Evolutionary conservation across 2,113 vertebrate genomes (phyloP).

Genomic region (Corythaeola cristata): DNA sequence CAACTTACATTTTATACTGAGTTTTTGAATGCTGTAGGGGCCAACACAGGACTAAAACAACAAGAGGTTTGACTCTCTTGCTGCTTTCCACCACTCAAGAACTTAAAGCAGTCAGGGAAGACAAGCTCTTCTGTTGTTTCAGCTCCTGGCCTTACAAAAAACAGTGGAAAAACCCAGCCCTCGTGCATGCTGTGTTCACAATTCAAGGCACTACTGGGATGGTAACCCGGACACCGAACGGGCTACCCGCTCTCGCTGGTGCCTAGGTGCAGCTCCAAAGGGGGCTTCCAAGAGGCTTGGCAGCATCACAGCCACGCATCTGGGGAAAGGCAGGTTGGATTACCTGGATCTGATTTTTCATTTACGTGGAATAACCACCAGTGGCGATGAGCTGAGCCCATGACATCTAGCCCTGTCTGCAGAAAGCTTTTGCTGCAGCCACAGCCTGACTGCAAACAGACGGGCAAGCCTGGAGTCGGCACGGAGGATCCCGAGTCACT

Average conservation of each 20-base stretch:
- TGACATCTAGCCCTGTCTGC: not conserved
- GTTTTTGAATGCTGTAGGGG: conserved; percentile 18
- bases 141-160: not conserved
- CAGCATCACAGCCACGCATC: not conserved
- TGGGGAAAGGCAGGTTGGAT: not conserved
- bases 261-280: not conserved
- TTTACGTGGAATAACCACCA: not conserved
- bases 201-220: not conserved
- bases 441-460: not conserved
- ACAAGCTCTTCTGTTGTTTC: conserved; percentile 25
- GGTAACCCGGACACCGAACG: not conserved
- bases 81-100: not conserved
- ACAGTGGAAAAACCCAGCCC: not conserved
- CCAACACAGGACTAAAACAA: conserved; percentile 20
- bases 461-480: not conserved
- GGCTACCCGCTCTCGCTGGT: not conserved
- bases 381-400: not conserved
- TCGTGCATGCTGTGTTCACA: not conserved
- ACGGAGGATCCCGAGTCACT: not conserved
- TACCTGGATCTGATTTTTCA: not conserved
- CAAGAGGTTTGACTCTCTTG: conserved; percentile 1
- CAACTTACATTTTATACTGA: conserved; percentile 13
- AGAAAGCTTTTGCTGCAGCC: not conserved
- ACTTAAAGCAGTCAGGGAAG: not conserved
- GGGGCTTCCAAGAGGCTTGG: not conserved